A percentile compares a stretch with the other conserved stretches of the same genome.
Evolutionary conservation across 2,797 vertebrate species (phyloP).

Genomic region (Pempheris klunzingeri): DNA sequence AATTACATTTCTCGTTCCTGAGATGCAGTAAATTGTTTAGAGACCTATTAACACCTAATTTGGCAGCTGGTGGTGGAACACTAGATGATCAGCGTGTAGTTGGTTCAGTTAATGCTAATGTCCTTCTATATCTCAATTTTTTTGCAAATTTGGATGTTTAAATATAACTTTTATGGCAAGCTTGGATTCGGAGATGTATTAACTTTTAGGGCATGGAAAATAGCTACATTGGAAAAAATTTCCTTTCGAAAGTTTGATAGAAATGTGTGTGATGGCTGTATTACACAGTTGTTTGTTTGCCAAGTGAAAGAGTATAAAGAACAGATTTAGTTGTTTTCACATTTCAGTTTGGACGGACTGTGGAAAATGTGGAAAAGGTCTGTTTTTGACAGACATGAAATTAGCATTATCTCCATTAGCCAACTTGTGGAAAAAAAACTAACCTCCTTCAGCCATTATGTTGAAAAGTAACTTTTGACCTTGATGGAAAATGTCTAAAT

Average conservation of each 20-base stretch:
- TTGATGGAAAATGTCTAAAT: not conserved
- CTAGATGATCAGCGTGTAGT: not conserved
- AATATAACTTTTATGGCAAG: not conserved
- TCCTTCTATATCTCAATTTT: not conserved
- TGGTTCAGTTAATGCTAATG: not conserved
- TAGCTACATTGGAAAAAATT: not conserved
- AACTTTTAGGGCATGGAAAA: not conserved
- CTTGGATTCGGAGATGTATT: not conserved
- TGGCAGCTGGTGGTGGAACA: constrained; percentile 16
- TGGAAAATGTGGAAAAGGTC: not conserved
- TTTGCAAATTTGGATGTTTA: not conserved
- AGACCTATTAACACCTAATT: constrained; percentile 53
- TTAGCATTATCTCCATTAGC: no score
- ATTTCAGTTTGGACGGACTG: not conserved
- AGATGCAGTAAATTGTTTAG: not conserved
- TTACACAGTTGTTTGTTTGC: not conserved
- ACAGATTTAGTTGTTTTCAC: not conserved
- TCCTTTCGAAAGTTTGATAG: not conserved
- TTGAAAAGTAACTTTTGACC: constrained; percentile 13
- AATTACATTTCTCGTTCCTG: not conserved
- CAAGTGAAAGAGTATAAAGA: not conserved
- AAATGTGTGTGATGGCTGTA: not conserved
- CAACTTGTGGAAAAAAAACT: no score
- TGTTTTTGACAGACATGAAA: no score
- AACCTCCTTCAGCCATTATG: constrained; percentile 3